phyloP scores from a whole-genome alignment of 37 sponge, comb jelly and placozoan genomes.

The Bolinopsis microptera region DNA sequence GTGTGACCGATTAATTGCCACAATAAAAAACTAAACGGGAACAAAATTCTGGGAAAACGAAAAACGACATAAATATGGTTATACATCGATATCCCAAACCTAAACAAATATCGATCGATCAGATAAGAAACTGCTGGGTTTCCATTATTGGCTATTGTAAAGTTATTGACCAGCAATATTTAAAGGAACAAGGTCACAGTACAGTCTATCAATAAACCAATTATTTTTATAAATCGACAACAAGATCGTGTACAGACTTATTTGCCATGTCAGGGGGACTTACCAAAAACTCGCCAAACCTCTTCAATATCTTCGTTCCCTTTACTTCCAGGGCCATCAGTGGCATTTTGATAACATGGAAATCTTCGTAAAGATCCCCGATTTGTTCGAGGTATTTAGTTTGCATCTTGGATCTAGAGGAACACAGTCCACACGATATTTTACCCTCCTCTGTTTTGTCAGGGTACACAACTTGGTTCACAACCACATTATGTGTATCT shows the following conservation, averaged over 20 bases:
- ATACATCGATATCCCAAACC: too few relatives aligned
- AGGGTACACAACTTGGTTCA: slow-evolving; percentile 91
- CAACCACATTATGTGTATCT: slow-evolving; percentile 93
- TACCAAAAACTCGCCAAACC: slow-evolving; percentile 67
- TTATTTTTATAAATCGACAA: slow-evolving; percentile 3
- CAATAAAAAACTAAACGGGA: too few relatives aligned
- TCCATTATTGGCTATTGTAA: too few relatives aligned
- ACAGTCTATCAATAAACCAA: background rate
- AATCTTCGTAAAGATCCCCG: slow-evolving; percentile 95
- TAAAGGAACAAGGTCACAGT: background rate
- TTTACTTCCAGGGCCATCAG: slow-evolving; percentile 88
- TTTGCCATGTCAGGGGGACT: slow-evolving; percentile 9
- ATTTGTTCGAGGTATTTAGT: slow-evolving; percentile 95
- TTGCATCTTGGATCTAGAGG: slow-evolving; percentile 82
- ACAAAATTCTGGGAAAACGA: too few relatives aligned
- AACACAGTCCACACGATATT: slow-evolving; percentile 73
- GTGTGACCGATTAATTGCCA: too few relatives aligned
- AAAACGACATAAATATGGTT: too few relatives aligned
- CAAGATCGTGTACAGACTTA: slow-evolving; percentile 34
- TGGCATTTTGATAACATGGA: slow-evolving; percentile 91
- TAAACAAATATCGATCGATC: too few relatives aligned
- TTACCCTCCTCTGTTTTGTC: slow-evolving; percentile 74
- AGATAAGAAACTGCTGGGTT: too few relatives aligned
- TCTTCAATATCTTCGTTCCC: slow-evolving; percentile 76
- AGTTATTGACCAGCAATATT: background rate